Conservation (phyloP, 2,113 vertebrate species). For the Xiphophorus couchianus region DNA sequence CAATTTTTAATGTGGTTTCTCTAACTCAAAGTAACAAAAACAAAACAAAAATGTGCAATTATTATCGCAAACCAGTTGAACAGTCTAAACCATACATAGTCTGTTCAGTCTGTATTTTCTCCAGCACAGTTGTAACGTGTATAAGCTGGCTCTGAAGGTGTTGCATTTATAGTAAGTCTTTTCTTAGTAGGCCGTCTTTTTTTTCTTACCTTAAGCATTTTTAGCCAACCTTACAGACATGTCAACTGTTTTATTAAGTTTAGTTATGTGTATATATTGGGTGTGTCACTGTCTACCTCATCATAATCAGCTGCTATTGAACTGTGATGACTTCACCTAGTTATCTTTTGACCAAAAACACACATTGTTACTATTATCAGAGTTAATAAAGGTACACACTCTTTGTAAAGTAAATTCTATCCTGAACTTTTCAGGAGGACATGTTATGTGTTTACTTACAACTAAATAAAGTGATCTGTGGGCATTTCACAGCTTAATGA, state of each 20-base stretch:
- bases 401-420: constrained; percentile 59
- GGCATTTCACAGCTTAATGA: constrained; percentile 52
- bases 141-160: constrained; percentile 58
- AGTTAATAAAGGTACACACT: constrained; percentile 54
- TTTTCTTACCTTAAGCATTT: constrained; percentile 36
- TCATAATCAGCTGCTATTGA: constrained; percentile 77
- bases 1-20: neutral
- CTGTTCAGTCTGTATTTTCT: constrained; percentile 39
- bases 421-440: constrained; percentile 46
- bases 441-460: constrained; percentile 69
- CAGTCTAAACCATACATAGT: constrained; percentile 20
- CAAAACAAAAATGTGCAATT: constrained; percentile 29
- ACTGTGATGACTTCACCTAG: constrained; percentile 75
- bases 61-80: constrained; percentile 27
- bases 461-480: constrained; percentile 81
- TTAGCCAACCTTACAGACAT: constrained; percentile 11
- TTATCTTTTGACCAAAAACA: constrained; percentile 75
- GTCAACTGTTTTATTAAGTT: constrained; percentile 44
- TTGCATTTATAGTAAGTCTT: constrained; percentile 55
- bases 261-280: constrained; percentile 68
- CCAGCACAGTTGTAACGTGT: constrained; percentile 49
- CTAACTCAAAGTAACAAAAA: constrained; percentile 23
- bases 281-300: constrained; percentile 84
- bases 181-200: constrained; percentile 39
- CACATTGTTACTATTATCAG: constrained; percentile 28